Percentiles rank a stretch among this genome's conserved stretches.
Conservation (phyloP, 2,113 vertebrate species). For the Pedionomus torquatus region DNA sequence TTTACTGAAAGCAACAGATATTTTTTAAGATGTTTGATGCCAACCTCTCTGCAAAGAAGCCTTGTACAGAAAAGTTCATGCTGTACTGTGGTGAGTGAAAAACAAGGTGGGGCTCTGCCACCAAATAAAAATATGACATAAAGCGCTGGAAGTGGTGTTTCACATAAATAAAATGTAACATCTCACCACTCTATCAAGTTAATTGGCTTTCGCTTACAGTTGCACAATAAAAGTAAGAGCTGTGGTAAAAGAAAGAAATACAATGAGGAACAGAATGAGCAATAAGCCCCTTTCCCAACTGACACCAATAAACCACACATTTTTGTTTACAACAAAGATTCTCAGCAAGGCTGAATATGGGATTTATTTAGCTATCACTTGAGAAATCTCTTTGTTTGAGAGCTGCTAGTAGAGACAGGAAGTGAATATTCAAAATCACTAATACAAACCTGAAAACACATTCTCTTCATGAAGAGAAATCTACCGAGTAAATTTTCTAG, state of each 20-base stretch:
- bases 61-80: background rate
- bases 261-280: background rate
- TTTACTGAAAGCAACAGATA: background rate
- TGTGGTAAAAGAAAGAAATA: background rate
- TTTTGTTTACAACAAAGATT: conserved; percentile 29
- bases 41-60: background rate
- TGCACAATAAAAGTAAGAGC: conserved; percentile 7
- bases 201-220: conserved; percentile 31
- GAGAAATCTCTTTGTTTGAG: conserved; percentile 57
- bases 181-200: background rate
- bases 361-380: conserved; percentile 48
- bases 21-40: background rate
- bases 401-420: conserved; percentile 59
- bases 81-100: background rate
- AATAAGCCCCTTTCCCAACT: background rate
- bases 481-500: background rate
- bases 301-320: conserved; percentile 24
- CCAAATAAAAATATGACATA: background rate
- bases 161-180: background rate
- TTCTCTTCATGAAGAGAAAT: conserved; percentile 49
- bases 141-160: background rate
- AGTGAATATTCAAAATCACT: conserved; percentile 55
- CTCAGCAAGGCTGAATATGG: conserved; percentile 14
- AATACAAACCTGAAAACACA: conserved; percentile 54
- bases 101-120: conserved; percentile 13